Base-by-base conservation (phyloP, 2,888 invertebrate genomes). In the Oxytorus armatus region DNA sequence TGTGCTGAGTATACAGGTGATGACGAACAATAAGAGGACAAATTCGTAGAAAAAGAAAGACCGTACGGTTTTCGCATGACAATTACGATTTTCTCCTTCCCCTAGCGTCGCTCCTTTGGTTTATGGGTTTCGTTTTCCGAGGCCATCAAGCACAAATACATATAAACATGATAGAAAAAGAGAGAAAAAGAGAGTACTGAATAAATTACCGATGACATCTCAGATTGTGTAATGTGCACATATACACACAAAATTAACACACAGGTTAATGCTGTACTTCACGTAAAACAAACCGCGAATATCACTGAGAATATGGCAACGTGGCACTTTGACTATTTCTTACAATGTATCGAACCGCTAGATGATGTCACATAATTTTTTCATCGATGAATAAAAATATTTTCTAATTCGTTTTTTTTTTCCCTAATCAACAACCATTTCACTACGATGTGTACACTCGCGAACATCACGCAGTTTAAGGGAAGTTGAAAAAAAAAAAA, bases 81-180 rank as follows among this genome's bases (percentile, higher is more conserved):
- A 39, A 73, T 73, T 47, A 39, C 68, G 72, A 61, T 77, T 59
- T 66, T 11, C 51, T 39, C 16, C 36, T 73, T 73, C 55, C 61
- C 36, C 39, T 23, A n/a, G 68, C 36, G 66, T 53, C 16, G 29
- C 44, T 75, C 75, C 10, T 39, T 65, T 65, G 63, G 63, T 79
- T 72, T 51, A 76, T 72, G 42, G 53, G 21, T 74, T 74, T 74
- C 49, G 18, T 72, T 57, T n/a, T 72, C 47, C 57, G 53, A 78
- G 44, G 73, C 51, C 49, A 65, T 61, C 66, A 51, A 51, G 44
- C 47, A 53, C 25, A 55, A 49, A 68, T 53, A 61, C 21, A 21
- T 25, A 21, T n/a, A 14, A 29, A n/a, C 16, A 33, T 16, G 49
- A 66, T 0, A 49, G 14, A 29, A 14, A 49, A 18, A 33, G 16